Evolutionary conservation across 37 sponge, comb jelly and placozoan genomes (phyloP), one percentile per base, ranked within the genome.

Genomic region (Spongilla lacustris): DNA sequence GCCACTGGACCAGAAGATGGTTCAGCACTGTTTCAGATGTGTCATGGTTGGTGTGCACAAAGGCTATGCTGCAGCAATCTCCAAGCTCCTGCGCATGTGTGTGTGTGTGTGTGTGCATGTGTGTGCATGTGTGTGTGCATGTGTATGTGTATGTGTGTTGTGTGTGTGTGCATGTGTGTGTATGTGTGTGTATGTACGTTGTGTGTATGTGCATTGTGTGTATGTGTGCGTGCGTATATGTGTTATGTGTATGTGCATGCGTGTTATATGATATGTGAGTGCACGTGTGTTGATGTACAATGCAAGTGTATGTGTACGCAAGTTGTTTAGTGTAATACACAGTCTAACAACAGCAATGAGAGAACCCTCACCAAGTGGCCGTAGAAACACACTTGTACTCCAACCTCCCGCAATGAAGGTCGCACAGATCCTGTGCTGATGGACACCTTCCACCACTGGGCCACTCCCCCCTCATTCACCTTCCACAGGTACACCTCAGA

Each of bases 401-500:
- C 73, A 1, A 14, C 11, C 58, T 58, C 58, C 14, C 19, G 58
- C 14, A 17, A 17, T 17, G 21, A 58, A 26, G 89, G 92, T 30
- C 81, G 73, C 49, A 17, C 0, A 12, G 81, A 76, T 17, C 22
- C 83, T 36, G 26, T 30, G 5, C 83, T 81, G 28, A 77, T 70
- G 10, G 34, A 37, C 23, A 90, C 19, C 77, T 74, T 66, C 86
- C 87, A 90, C 86, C 86, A 86, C 24, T 50, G 29, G 13, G 81
- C 25, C 22, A 32, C 28, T 12, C 67, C 49, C 29, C 66, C 23
- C 13, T 76, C 77, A 50, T 50, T 29, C 71, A 80, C 30, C 71
- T 78, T 79, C 92, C 92, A 91, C 79, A 87, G 66, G 80, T 80
- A 87, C 11, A 91, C 23, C 34, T 50, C 66, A 21, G 50, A n/a